Conservation (phyloP, 2,888 invertebrate species). For the Altica lythri region DNA sequence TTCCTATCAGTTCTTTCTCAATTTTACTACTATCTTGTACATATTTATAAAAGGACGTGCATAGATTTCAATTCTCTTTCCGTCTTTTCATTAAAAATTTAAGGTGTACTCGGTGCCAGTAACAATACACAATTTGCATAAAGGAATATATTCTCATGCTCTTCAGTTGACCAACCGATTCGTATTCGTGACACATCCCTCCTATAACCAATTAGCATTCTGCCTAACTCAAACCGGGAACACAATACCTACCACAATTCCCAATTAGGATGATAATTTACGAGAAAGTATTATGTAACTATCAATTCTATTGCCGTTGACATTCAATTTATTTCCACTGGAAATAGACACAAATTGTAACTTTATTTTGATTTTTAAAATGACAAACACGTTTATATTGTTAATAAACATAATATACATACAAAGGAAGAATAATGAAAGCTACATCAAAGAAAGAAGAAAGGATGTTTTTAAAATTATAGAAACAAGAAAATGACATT, state of each 20-base stretch:
- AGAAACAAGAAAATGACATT: no score
- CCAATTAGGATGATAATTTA: slow-evolving; percentile 22
- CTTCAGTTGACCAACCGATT: slow-evolving; percentile 17
- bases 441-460: no score
- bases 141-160: slow-evolving; percentile 26
- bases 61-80: slow-evolving; percentile 28
- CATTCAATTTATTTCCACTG: not conserved
- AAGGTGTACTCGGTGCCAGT: slow-evolving; percentile 12
- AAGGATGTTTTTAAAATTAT: no score
- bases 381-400: no score
- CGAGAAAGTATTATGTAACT: slow-evolving; percentile 20
- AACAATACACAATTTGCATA: slow-evolving; percentile 31
- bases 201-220: slow-evolving; percentile 34
- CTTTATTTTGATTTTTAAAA: no score
- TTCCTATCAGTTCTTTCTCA: slow-evolving; percentile 6
- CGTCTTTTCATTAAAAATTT: slow-evolving; percentile 23
- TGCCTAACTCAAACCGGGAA: slow-evolving; percentile 14
- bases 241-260: slow-evolving; percentile 22
- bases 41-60: slow-evolving; percentile 22
- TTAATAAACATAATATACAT: no score
- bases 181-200: slow-evolving; percentile 31
- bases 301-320: slow-evolving; percentile 10
- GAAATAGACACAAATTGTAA: no score
- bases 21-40: slow-evolving; percentile 16
- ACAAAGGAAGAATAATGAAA: no score